Evolutionary conservation across 2,113 vertebrate species (phyloP).

Genomic region (Chinchilla lanigera): DNA sequence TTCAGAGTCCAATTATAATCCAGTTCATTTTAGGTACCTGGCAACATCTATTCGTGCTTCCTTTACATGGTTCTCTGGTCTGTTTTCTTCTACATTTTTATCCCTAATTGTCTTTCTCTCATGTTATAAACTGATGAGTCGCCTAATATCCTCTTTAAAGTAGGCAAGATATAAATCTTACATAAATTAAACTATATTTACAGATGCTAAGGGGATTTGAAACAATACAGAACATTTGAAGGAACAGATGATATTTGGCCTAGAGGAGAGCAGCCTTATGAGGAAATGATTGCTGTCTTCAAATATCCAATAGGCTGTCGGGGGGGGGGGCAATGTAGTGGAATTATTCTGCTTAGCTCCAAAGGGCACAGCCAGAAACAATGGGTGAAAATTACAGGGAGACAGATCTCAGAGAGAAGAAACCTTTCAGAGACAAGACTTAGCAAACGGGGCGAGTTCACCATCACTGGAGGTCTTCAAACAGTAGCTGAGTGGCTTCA

Average conservation of each 20-base stretch:
- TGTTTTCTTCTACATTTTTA: slow-evolving; percentile 73
- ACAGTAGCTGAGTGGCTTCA: neutral
- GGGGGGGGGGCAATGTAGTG: slow-evolving; percentile 11
- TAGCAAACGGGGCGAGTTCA: slow-evolving; percentile 1
- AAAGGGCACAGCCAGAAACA: slow-evolving; percentile 58
- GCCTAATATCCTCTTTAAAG: slow-evolving; percentile 74
- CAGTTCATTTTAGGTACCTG: slow-evolving; percentile 82
- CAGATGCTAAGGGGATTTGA: slow-evolving; percentile 69
- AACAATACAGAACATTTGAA: slow-evolving; percentile 70
- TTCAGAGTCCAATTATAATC: slow-evolving; percentile 81
- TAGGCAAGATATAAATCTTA: slow-evolving; percentile 69
- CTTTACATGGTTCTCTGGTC: slow-evolving; percentile 72
- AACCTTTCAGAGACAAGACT: neutral
- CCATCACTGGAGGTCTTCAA: slow-evolving; percentile 39
- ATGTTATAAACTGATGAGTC: slow-evolving; percentile 67
- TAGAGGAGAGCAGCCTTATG: slow-evolving; percentile 56
- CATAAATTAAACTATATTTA: slow-evolving; percentile 76
- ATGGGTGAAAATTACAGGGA: slow-evolving; percentile 65
- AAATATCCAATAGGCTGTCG: slow-evolving; percentile 52
- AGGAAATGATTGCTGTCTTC: slow-evolving; percentile 68
- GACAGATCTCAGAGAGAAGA: slow-evolving; percentile 47
- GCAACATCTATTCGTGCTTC: slow-evolving; percentile 74
- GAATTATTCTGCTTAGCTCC: slow-evolving; percentile 66
- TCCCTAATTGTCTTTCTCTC: slow-evolving; percentile 76
- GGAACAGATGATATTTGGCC: slow-evolving; percentile 71